phyloP scores from a whole-genome alignment of 2,888 invertebrate genomes.

The Acleris laterana region DNA sequence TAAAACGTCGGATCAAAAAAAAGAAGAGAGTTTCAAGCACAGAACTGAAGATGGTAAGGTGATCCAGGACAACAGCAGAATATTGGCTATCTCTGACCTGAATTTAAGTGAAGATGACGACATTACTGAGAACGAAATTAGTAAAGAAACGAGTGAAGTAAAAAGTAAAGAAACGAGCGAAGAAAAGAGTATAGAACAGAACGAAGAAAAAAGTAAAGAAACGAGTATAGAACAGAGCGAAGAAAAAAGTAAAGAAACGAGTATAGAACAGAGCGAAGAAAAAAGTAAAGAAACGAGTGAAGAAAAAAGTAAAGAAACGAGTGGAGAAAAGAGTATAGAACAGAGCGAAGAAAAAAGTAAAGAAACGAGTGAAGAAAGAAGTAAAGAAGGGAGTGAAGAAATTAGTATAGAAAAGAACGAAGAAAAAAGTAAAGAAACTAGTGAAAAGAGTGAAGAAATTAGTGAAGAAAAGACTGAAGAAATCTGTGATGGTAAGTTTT shows the following conservation, averaged over 20 bases:
- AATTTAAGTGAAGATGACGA: conserved; percentile 40
- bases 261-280: no score
- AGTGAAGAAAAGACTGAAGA: conserved; percentile 20
- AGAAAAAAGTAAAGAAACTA: no score
- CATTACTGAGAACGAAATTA: conserved; percentile 41
- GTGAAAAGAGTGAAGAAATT: neutral
- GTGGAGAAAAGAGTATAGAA: conserved; percentile 4
- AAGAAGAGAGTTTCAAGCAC: conserved; percentile 38
- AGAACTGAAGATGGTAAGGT: conserved; percentile 42
- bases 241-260: neutral
- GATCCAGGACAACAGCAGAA: conserved; percentile 45
- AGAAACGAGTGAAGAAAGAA: no score
- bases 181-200: no score
- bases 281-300: conserved; percentile 1
- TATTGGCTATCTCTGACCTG: conserved; percentile 43
- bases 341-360: conserved; percentile 29
- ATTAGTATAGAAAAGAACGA: no score
- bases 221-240: neutral
- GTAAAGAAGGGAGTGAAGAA: conserved; percentile 2
- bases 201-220: no score
- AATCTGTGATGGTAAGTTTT: neutral
- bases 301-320: neutral
- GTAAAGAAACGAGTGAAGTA: conserved; percentile 27
- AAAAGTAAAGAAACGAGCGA: no score
- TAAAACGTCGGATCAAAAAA: conserved; percentile 38